A percentile compares a stretch with the other conserved stretches of the same genome.
Conservation (phyloP, 2,888 invertebrate genomes). For the Dastarcus helophoroides region DNA sequence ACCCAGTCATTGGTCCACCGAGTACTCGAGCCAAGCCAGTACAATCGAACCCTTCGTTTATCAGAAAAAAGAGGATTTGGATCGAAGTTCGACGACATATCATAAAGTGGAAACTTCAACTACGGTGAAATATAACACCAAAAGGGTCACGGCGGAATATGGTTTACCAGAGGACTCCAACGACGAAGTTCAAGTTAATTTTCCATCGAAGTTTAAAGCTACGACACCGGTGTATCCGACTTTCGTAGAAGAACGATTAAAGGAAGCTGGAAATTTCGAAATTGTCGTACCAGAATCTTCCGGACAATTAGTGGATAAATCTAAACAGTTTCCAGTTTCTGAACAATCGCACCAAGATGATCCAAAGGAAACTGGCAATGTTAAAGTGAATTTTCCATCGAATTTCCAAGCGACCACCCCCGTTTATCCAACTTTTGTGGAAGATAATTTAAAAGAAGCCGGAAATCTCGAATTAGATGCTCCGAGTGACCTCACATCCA, state of each 20-base stretch:
- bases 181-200: too few relatives aligned
- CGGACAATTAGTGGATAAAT: not conserved
- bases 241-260: slow-evolving; percentile 8
- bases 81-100: too few relatives aligned
- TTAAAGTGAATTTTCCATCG: slow-evolving; percentile 12
- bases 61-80: too few relatives aligned
- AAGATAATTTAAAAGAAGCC: slow-evolving; percentile 7
- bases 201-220: slow-evolving; percentile 12
- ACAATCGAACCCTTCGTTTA: slow-evolving; percentile 10
- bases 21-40: slow-evolving; percentile 21
- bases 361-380: not conserved
- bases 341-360: not conserved
- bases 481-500: slow-evolving; percentile 3
- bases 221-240: slow-evolving; percentile 14
- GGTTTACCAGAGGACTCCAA: slow-evolving; percentile 8
- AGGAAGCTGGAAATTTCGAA: too few relatives aligned
- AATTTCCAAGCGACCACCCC: slow-evolving; percentile 15
- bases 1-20: slow-evolving; percentile 46
- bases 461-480: not conserved
- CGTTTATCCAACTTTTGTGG: slow-evolving; percentile 12
- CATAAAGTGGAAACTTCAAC: slow-evolving; percentile 10
- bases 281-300: not conserved
- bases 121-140: not conserved
- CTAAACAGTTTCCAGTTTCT: not conserved
- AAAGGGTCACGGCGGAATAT: not conserved